These are phyloP conservation scores for Druceiella hillmani DNA, from an alignment of 2,888 invertebrate species.

Conservation along the genomic window DNA sequence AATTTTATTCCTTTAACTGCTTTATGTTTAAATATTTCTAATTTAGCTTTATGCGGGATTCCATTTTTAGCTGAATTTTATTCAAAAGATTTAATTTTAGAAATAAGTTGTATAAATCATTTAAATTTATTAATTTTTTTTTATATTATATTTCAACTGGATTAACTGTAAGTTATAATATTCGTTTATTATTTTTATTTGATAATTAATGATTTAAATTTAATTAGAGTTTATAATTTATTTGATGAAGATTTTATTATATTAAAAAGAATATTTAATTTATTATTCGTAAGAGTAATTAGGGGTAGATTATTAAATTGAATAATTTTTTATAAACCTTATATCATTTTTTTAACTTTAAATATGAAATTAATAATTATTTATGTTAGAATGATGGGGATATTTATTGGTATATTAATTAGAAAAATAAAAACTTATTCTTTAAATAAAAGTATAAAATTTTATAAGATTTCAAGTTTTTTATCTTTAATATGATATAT, in stretches of 20 bases:
- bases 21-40: slow-evolving; percentile 52
- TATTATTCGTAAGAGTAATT: slow-evolving; percentile 48
- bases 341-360: slow-evolving; percentile 49
- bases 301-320: slow-evolving; percentile 51
- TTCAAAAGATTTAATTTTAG: slow-evolving; percentile 60
- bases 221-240: slow-evolving; percentile 42
- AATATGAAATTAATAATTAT: slow-evolving; percentile 50
- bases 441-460: slow-evolving; percentile 36
- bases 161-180: slow-evolving; percentile 52
- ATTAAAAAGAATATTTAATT: slow-evolving; percentile 42
- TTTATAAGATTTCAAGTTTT: slow-evolving; percentile 34
- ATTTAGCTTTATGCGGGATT: slow-evolving; percentile 57
- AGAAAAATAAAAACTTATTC: slow-evolving; percentile 41
- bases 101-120: slow-evolving; percentile 46
- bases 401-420: slow-evolving; percentile 37
- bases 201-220: slow-evolving; percentile 46
- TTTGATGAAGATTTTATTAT: slow-evolving; percentile 46
- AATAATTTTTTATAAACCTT: slow-evolving; percentile 48
- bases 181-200: slow-evolving; percentile 54
- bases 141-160: slow-evolving; percentile 53
- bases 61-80: slow-evolving; percentile 63
- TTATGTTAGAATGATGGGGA: slow-evolving; percentile 42
- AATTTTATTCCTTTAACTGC: slow-evolving; percentile 47
- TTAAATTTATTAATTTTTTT: slow-evolving; percentile 50
- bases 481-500: slow-evolving; percentile 50